These are phyloP conservation scores for Zoanthus gigantus DNA, from an alignment of 92 coral and sea anemone genomes.

Conservation along the genomic window DNA sequence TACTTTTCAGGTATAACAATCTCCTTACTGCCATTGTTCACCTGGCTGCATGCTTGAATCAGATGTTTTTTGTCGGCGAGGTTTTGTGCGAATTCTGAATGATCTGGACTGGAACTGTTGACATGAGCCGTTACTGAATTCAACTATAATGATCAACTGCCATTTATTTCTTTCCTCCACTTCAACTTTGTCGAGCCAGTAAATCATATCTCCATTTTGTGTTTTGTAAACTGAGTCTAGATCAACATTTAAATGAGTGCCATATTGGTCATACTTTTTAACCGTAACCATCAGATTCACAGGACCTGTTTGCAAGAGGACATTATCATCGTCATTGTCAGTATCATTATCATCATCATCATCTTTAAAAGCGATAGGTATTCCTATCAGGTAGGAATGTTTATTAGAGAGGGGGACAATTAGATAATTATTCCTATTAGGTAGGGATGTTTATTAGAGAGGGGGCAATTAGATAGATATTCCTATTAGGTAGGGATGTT, in stretches of 20 bases:
- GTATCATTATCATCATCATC: neutral
- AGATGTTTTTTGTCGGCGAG: slow-evolving; percentile 57
- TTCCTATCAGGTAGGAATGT: too few relatives aligned
- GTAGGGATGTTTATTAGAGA: too few relatives aligned
- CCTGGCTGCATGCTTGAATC: slow-evolving; percentile 30
- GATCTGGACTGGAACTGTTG: slow-evolving; percentile 62
- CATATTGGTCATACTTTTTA: slow-evolving; percentile 36
- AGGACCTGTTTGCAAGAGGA: slow-evolving; percentile 58
- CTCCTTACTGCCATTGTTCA: neutral
- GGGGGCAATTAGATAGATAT: too few relatives aligned
- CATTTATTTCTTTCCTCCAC: slow-evolving; percentile 83
- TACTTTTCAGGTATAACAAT: neutral
- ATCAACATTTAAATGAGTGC: slow-evolving; percentile 72
- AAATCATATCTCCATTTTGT: slow-evolving; percentile 66
- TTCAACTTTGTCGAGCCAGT: slow-evolving; percentile 88
- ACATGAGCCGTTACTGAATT: slow-evolving; percentile 66
- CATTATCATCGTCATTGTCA: neutral
- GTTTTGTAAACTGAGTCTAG: slow-evolving; percentile 91
- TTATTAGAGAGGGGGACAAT: too few relatives aligned
- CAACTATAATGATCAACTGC: slow-evolving; percentile 68
- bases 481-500: too few relatives aligned
- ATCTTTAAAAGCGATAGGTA: too few relatives aligned
- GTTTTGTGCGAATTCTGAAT: slow-evolving; percentile 89
- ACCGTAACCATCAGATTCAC: slow-evolving; percentile 64
- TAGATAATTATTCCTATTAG: too few relatives aligned